These are phyloP conservation scores for Portunus trituberculatus DNA, from an alignment of 1,140 invertebrate species.

Conservation along the genomic window DNA sequence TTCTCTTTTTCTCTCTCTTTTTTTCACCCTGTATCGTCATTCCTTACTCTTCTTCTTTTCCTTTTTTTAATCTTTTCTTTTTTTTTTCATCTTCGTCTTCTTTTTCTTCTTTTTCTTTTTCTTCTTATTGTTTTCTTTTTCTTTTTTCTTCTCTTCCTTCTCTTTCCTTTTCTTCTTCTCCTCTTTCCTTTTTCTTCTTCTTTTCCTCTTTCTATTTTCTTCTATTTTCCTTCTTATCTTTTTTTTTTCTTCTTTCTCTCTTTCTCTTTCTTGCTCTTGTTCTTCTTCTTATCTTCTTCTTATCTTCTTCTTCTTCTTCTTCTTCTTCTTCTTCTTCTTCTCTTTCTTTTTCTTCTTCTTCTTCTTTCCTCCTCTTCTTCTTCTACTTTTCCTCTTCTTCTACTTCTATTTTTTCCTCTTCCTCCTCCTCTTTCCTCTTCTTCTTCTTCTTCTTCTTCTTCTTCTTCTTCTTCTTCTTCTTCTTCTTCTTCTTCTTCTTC, in stretches of 20 bases:
- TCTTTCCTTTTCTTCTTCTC: not conserved
- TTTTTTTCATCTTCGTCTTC: too few species aligned
- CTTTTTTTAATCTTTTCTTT: too few species aligned
- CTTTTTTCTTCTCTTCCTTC: not conserved
- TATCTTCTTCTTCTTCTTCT: not conserved
- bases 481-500: not conserved
- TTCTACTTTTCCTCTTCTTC: too few species aligned
- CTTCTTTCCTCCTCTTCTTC: too few species aligned
- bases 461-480: not conserved
- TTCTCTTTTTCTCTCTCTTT: too few species aligned
- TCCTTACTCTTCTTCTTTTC: too few species aligned
- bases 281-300: not conserved
- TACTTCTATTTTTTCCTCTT: not conserved
- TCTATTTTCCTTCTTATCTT: not conserved
- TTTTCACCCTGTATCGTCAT: too few species aligned
- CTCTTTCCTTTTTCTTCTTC: not conserved
- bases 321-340: not conserved
- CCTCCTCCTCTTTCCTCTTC: not conserved
- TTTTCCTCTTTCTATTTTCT: not conserved
- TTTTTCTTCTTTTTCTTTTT: not conserved
- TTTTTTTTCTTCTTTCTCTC: not conserved
- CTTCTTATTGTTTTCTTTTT: not conserved
- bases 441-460: not conserved
- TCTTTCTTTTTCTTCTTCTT: not conserved
- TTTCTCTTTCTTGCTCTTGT: not conserved